A percentile compares a stretch with the other conserved stretches of the same genome.
These are phyloP conservation scores for Helobdella robusta DNA, from an alignment of 2,888 invertebrate species.

Conservation along the genomic window DNA sequence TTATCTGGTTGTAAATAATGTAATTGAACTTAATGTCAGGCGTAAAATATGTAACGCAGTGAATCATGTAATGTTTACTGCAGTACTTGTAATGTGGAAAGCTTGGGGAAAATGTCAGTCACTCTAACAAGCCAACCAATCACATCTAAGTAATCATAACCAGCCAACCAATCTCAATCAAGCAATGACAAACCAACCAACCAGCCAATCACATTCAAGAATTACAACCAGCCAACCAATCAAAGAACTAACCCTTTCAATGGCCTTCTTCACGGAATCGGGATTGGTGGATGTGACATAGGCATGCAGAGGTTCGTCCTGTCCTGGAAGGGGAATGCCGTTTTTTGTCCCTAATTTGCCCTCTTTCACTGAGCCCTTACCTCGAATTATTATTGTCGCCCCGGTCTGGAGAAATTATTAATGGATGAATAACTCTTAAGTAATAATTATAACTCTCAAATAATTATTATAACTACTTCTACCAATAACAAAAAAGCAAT, in stretches of 20 bases:
- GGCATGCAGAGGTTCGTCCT: conserved; percentile 97
- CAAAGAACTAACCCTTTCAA: conserved; percentile 65
- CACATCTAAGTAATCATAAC: too few relatives aligned
- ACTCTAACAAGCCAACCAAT: too few relatives aligned
- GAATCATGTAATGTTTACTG: too few relatives aligned
- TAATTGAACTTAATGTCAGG: too few relatives aligned
- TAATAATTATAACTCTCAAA: not conserved
- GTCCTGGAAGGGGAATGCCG: conserved; percentile 94
- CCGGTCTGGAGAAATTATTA: conserved; percentile 45
- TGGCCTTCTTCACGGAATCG: conserved; percentile 90
- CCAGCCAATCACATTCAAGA: too few relatives aligned
- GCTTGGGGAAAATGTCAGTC: too few relatives aligned
- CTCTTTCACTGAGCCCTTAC: conserved; percentile 98
- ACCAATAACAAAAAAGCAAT: not conserved
- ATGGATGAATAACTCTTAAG: not conserved
- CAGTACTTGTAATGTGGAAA: too few relatives aligned
- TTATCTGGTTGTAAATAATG: conserved; percentile 62
- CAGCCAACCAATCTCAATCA: too few relatives aligned
- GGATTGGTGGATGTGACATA: conserved; percentile 96
- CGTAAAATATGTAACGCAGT: too few relatives aligned
- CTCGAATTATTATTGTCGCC: conserved; percentile 87
- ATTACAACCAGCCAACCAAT: too few relatives aligned
- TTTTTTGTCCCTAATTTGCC: conserved; percentile 92
- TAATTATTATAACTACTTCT: not conserved
- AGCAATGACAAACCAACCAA: too few relatives aligned